Evolutionary conservation across 1,140 invertebrate species (phyloP).

Genomic region (Berghia stephanieae): DNA sequence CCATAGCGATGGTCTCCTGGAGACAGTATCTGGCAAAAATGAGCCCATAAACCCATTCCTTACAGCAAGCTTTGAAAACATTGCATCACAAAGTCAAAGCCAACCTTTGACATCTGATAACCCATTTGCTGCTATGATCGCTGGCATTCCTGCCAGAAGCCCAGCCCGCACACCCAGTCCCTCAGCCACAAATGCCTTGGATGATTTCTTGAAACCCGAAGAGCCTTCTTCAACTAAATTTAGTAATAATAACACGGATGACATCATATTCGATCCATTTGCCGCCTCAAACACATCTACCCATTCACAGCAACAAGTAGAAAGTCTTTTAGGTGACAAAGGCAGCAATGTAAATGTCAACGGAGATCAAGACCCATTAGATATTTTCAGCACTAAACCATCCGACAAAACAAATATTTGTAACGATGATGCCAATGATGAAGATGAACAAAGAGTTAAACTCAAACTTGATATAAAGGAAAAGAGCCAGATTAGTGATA

Average conservation of each 20-base stretch:
- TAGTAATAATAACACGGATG: too few relatives aligned
- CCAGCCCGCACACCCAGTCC: neutral
- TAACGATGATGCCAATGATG: conserved; percentile 39
- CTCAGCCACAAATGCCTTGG: too few relatives aligned
- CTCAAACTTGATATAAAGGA: conserved; percentile 55
- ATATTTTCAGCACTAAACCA: too few relatives aligned
- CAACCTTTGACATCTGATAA: conserved; percentile 26
- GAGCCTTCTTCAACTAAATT: too few relatives aligned
- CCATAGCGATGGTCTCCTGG: conserved; percentile 11
- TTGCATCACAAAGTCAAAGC: conserved; percentile 26
- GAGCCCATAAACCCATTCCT: conserved; percentile 47
- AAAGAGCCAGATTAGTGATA: conserved; percentile 12
- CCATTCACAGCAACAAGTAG: too few relatives aligned
- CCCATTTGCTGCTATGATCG: conserved; percentile 29
- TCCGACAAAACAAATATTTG: too few relatives aligned
- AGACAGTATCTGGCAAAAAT: neutral
- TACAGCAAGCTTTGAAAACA: conserved; percentile 46
- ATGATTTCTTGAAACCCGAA: too few relatives aligned
- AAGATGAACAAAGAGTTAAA: conserved; percentile 41
- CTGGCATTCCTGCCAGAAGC: neutral
- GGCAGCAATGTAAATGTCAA: too few relatives aligned
- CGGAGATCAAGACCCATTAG: too few relatives aligned
- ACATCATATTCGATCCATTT: too few relatives aligned
- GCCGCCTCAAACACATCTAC: too few relatives aligned
- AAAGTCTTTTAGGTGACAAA: too few relatives aligned